Base-by-base conservation (phyloP, 2,797 vertebrate species). In the Chelidonichthys spinosus region DNA sequence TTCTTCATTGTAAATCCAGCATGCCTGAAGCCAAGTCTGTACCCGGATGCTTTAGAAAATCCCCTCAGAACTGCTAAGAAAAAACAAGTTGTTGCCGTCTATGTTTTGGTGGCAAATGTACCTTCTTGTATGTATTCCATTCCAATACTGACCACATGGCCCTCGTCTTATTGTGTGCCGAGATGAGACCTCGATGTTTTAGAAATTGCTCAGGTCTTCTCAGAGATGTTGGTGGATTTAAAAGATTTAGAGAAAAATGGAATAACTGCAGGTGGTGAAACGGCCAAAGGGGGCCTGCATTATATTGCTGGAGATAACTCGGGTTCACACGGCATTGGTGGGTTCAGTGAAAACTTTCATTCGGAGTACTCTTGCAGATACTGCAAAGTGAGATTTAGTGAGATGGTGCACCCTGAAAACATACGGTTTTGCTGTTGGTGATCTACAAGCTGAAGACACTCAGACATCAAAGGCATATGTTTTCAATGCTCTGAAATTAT, bases 251-350 rank as follows among this genome's bases (percentile, higher is more conserved):
- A 68, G 6, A 52, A 70, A 18, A 63, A 71, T 78, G 63, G 71
- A 15, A 54, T 78, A 3, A 44, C n/a, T 55, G 17, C 44, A 0
- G 32, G 3, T 14, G 40, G 11, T 17, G 40, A 74, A 61, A 68
- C 52, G 0, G 58, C 71, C 3, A 69, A 69, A 56, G 77, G 54
- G 18, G 33, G 53, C 15, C 3, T 83, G 9, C 69, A 60, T 6
- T 72, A 69, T 7, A 73, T 73, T 72, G 68, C 76, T 36, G 54
- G 72, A 4, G 63, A 83, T 43, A 66, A 78, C 40, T 67, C 74
- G 37, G 80, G 74, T 11, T 78, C 70, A 5, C 60, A 78, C 7
- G 7, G 25, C 42, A 66, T 74, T 40, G 69, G 69, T 42, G 64
- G 70, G 25, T 82, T 82, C 47, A 67, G 36, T 11, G 76, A 83